Conservation (phyloP, 1,140 invertebrate genomes). For the Orussus abietinus region DNA sequence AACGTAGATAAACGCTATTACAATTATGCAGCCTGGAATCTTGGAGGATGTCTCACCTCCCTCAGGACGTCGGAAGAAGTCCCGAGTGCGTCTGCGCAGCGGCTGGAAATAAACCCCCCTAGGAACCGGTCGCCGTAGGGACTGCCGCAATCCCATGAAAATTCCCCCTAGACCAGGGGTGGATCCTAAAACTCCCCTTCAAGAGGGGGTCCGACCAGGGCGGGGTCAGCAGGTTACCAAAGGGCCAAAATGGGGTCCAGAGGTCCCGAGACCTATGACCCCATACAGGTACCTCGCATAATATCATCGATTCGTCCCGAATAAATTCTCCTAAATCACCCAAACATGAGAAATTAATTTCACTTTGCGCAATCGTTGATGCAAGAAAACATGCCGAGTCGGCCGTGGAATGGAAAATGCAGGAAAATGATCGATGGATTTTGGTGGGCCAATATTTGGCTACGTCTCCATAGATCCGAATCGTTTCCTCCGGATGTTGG, state of each 20-base stretch:
- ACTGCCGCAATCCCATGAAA: background rate
- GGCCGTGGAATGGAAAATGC: too few species aligned
- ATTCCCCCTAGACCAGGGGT: slow-evolving; percentile 1
- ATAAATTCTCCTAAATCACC: too few species aligned
- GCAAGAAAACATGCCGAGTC: too few species aligned
- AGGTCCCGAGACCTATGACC: slow-evolving; percentile 39
- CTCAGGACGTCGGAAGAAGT: background rate
- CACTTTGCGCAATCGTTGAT: too few species aligned
- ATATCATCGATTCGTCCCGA: slow-evolving; percentile 1
- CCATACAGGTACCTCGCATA: slow-evolving; percentile 20
- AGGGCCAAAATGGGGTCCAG: slow-evolving; percentile 11
- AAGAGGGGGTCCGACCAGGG: background rate
- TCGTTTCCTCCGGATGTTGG: too few species aligned
- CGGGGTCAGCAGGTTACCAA: slow-evolving; percentile 27
- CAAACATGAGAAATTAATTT: too few species aligned
- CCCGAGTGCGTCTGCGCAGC: slow-evolving; percentile 10
- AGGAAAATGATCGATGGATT: too few species aligned
- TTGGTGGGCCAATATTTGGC: too few species aligned
- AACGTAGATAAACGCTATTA: too few species aligned
- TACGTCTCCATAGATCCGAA: too few species aligned
- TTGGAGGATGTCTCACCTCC: too few species aligned
- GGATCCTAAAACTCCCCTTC: slow-evolving; percentile 2
- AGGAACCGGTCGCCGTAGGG: slow-evolving; percentile 33
- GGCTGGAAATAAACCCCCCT: slow-evolving; percentile 28
- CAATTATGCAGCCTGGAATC: too few species aligned